Evolutionary conservation across 2,113 vertebrate species (phyloP), one percentile per base, ranked within the genome.

Genomic region (Genyomyrus donnyi): DNA sequence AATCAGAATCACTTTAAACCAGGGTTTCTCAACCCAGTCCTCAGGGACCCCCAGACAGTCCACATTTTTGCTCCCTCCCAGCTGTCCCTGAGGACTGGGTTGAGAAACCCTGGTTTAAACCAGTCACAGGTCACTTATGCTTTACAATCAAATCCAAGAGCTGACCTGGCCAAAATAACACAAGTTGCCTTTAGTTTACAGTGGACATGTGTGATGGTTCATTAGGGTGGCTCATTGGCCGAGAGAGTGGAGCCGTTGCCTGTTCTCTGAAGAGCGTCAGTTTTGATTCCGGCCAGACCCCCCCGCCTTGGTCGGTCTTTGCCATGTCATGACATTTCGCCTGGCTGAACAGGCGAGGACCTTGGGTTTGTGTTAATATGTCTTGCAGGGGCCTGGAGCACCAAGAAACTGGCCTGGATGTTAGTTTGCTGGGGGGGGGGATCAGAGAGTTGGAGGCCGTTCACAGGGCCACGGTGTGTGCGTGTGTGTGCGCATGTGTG

Each of bases 101-200:
- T 35, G 35, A 35, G 35, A 35, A 35, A 35, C 35, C 1, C 1
- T 35, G 35, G 1, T 35, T 77, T 77, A 45, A 48, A 85, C 83
- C 74, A 19, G 77, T 87, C 50, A 27, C 5, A 53, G 49, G n/a
- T 49, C 49, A 31, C 42, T 84, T 84, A 39, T 39, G 49, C 10
- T 53, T 53, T 52, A 53, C 27, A 53, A 6, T 53, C 27, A 15
- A 93, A 93, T 92, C 49, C 89, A 84, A 90, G 89, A 93, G 90
- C 89, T 35, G 90, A 91, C 92, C 89, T 89, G 70, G 91, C 91
- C 91, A 39, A 89, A 91, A 91, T 45, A 48, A 11, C 19, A 48
- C 19, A 84, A 15, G 17, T 84, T 45, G 45, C 45, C 42, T 48
- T 84, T 84, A 21, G 39, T 48, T 84, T 46, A 46, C 6, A 15